Conservation (phyloP, 2,888 invertebrate genomes). For the Phymatocera aterrima region DNA sequence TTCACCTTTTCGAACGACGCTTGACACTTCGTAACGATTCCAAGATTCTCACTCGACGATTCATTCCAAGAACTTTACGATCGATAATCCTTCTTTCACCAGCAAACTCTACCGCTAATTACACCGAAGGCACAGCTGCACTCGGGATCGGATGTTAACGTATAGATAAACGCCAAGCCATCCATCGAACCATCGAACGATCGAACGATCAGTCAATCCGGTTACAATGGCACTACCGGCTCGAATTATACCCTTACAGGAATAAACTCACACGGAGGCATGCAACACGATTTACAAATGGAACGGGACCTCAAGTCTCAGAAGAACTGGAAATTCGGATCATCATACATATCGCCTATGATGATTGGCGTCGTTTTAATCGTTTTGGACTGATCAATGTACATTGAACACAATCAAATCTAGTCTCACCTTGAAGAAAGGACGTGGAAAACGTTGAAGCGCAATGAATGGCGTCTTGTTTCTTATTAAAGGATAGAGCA, state of each 20-base stretch:
- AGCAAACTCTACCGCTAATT: constrained; percentile 6
- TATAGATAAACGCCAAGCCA: background rate
- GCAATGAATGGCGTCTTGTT: background rate
- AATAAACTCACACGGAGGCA: background rate
- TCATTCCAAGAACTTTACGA: background rate
- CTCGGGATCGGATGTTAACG: background rate
- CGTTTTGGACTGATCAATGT: too few species aligned
- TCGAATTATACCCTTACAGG: background rate
- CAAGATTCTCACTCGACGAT: background rate
- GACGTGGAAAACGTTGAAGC: background rate
- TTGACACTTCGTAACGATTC: background rate
- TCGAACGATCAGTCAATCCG: constrained; percentile 15
- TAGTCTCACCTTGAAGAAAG: too few species aligned
- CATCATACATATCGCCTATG: background rate
- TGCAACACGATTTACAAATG: constrained; percentile 2
- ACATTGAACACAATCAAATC: too few species aligned
- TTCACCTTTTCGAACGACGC: background rate
- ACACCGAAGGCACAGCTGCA: background rate
- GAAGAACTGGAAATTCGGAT: background rate
- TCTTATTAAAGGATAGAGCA: background rate
- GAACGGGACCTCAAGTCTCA: background rate
- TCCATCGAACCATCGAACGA: background rate
- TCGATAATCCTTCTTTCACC: constrained; percentile 25
- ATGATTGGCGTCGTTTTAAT: too few species aligned
- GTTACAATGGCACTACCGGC: background rate